Percentiles rank a stretch among this genome's conserved stretches.
phyloP scores from a whole-genome alignment of 2,113 vertebrate genomes.

The Hiodon alosoides region DNA sequence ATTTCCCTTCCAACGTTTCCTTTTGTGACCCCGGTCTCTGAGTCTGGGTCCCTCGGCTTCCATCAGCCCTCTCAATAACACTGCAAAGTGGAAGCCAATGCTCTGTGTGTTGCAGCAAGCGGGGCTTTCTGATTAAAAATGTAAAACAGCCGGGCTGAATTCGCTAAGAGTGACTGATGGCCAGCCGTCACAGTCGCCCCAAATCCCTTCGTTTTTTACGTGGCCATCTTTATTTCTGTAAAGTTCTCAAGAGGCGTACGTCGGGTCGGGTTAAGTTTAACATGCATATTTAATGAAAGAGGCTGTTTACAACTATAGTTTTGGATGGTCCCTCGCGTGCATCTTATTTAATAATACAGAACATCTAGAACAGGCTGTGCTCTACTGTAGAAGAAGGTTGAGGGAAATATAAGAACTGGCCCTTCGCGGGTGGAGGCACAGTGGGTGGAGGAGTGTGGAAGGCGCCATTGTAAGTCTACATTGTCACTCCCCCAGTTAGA shows the following conservation, averaged over 20 bases:
- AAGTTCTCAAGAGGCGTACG: too few relatives aligned
- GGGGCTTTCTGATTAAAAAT: constrained; percentile 42
- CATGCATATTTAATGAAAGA: too few relatives aligned
- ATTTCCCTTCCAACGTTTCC: neutral
- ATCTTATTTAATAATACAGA: too few relatives aligned
- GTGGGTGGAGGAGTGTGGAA: neutral
- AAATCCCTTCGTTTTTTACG: too few relatives aligned
- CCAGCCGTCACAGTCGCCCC: too few relatives aligned
- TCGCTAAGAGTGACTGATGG: too few relatives aligned
- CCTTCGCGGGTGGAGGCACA: neutral
- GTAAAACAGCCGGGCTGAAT: constrained; percentile 31
- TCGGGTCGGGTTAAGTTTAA: too few relatives aligned
- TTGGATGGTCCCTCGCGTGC: too few relatives aligned
- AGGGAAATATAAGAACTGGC: neutral
- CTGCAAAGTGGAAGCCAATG: constrained; percentile 12
- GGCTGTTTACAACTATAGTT: too few relatives aligned
- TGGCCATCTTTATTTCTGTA: too few relatives aligned
- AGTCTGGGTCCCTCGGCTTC: neutral
- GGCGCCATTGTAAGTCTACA: neutral
- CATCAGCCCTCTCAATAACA: constrained; percentile 25
- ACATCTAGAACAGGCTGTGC: neutral
- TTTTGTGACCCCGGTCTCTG: neutral
- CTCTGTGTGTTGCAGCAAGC: constrained; percentile 14
- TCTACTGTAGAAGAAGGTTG: neutral
- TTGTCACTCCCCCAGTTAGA: constrained; percentile 78